Evolutionary conservation across 2,797 vertebrate genomes (phyloP).

Genomic region (Macrochelys suwanniensis): DNA sequence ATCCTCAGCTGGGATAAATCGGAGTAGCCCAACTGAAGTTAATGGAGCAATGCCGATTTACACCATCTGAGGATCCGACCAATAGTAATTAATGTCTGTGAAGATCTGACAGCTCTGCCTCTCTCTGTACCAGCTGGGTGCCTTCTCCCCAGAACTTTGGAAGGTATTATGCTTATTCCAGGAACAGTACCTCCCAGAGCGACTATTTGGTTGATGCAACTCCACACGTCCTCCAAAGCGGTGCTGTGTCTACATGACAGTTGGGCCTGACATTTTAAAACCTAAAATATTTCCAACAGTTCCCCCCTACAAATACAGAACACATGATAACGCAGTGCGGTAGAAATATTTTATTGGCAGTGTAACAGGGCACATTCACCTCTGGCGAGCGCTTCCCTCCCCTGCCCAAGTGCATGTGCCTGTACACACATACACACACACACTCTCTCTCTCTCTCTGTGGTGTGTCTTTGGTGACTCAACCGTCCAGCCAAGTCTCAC

Average conservation of each 20-base stretch:
- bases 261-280: not conserved
- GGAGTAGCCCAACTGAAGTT: not conserved
- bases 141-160: not conserved
- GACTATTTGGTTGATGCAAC: not conserved
- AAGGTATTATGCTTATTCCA: not conserved
- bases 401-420: too few relatives aligned
- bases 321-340: not conserved
- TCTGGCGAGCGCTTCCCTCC: too few relatives aligned
- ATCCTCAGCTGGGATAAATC: accelerated
- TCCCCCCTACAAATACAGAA: not conserved
- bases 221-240: accelerated
- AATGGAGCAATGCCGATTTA: accelerated
- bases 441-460: too few relatives aligned
- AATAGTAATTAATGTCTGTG: not conserved
- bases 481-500: too few relatives aligned
- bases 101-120: not conserved
- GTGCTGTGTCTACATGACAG: not conserved
- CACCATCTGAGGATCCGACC: not conserved
- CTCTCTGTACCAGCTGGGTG: not conserved
- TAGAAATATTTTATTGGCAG: not conserved
- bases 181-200: accelerated
- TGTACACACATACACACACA: too few relatives aligned
- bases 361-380: too few relatives aligned
- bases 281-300: not conserved
- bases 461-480: too few relatives aligned